These are phyloP conservation scores for Girardia tigrina DNA, from an alignment of 2,888 invertebrate genomes.

Conservation along the genomic window DNA sequence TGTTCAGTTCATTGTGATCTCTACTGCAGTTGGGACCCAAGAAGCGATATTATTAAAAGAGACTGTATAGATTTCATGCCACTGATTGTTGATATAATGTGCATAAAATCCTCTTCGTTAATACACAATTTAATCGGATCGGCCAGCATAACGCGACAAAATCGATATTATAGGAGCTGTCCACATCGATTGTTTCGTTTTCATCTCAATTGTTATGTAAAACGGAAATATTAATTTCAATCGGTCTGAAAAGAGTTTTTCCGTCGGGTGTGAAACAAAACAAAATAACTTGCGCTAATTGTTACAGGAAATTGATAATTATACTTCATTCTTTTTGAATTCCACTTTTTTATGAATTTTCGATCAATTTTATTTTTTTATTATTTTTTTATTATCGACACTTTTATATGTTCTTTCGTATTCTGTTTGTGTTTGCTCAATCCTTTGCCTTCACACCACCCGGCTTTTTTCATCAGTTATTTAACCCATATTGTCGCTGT, in stretches of 20 bases:
- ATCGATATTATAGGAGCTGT: neutral
- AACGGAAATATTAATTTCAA: neutral
- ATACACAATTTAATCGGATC: neutral
- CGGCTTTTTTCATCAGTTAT: too few species aligned
- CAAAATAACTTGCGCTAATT: neutral
- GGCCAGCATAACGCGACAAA: neutral
- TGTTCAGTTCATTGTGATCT: slow-evolving; percentile 73
- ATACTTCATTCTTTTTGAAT: too few species aligned
- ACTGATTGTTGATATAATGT: neutral
- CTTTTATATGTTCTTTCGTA: too few species aligned
- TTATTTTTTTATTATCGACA: too few species aligned
- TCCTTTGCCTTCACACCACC: too few species aligned
- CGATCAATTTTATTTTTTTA: too few species aligned
- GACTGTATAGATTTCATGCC: slow-evolving; percentile 60
- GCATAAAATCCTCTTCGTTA: neutral
- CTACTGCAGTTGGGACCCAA: slow-evolving; percentile 82
- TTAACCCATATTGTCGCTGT: too few species aligned
- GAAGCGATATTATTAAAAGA: slow-evolving; percentile 73
- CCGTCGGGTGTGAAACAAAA: neutral
- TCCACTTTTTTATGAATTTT: too few species aligned
- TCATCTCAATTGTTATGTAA: neutral
- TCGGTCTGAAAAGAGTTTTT: neutral
- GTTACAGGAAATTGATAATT: neutral
- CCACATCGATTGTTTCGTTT: neutral
- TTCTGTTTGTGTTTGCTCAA: too few species aligned